Conservation (phyloP, 2,888 invertebrate species). For the Mimumesa dahlbomi region DNA sequence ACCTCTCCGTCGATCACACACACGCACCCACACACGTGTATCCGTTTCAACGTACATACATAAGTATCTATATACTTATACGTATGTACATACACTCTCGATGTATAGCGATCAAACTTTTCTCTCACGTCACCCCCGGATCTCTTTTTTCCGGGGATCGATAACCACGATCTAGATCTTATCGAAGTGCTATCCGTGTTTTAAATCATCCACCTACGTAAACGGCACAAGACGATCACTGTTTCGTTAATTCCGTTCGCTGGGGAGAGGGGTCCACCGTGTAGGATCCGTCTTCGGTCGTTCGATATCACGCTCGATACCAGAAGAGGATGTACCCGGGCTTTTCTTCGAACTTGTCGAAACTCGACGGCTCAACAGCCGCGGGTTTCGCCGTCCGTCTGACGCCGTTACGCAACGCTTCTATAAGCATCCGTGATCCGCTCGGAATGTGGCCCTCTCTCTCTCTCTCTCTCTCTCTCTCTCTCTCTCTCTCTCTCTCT, state of each 20-base stretch:
- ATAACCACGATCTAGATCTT: too few relatives aligned
- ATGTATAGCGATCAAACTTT: too few relatives aligned
- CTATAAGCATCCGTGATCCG: conserved; percentile 80
- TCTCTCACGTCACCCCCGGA: too few relatives aligned
- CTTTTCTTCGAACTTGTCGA: conserved; percentile 55
- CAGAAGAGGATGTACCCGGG: conserved; percentile 28
- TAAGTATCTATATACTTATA: too few relatives aligned
- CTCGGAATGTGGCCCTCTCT: conserved; percentile 75
- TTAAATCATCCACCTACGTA: too few relatives aligned
- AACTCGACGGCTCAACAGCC: conserved; percentile 58
- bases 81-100: conserved; percentile 20
- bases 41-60: too few relatives aligned
- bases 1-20: background rate
- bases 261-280: too few relatives aligned
- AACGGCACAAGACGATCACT: conserved; percentile 11
- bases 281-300: conserved; percentile 24
- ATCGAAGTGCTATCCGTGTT: too few relatives aligned
- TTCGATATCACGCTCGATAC: conserved; percentile 12
- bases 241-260: too few relatives aligned
- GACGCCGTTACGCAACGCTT: conserved; percentile 78
- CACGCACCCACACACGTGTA: conserved; percentile 7
- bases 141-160: too few relatives aligned
- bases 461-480: conserved; percentile 38
- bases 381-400: conserved; percentile 68
- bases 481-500: conserved; percentile 39